These are phyloP conservation scores for Periophthalmus modestus DNA, from an alignment of 2,113 vertebrate species.

Conservation along the genomic window DNA sequence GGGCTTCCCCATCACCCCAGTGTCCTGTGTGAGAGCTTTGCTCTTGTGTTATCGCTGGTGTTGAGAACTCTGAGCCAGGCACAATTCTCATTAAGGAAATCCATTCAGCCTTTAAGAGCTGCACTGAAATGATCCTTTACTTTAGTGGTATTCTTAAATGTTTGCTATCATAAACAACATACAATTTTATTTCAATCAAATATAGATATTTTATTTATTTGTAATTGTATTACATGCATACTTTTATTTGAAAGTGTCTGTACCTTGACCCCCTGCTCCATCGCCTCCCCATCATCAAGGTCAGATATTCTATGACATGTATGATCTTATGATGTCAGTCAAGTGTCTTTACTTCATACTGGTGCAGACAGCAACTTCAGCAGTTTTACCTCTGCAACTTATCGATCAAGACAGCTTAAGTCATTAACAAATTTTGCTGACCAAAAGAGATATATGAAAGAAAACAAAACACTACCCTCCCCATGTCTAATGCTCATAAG, in stretches of 20 bases:
- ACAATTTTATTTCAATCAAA: too few relatives aligned
- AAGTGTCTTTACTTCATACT: conserved; percentile 23
- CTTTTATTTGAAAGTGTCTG: not conserved
- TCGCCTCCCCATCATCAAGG: conserved; percentile 17
- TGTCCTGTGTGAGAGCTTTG: conserved; percentile 43
- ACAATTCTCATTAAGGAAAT: conserved; percentile 36
- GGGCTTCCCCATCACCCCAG: conserved; percentile 51
- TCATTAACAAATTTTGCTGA: conserved; percentile 35
- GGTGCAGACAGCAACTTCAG: conserved; percentile 52
- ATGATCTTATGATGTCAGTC: conserved; percentile 34
- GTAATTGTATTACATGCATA: not conserved
- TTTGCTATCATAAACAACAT: too few relatives aligned
- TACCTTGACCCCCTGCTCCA: not conserved
- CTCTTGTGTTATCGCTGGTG: conserved; percentile 61
- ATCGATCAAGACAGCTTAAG: conserved; percentile 61
- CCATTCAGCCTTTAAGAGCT: conserved; percentile 2
- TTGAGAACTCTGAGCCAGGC: conserved; percentile 61
- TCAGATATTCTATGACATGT: conserved; percentile 34
- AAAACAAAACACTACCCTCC: conserved; percentile 37
- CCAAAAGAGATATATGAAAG: conserved; percentile 52
- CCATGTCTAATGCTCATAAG: not conserved
- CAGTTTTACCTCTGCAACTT: conserved; percentile 58
- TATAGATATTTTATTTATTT: not conserved
- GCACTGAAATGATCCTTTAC: not conserved
- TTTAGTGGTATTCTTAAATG: not conserved